Evolutionary conservation across 1,140 invertebrate genomes (phyloP).

Genomic region (Oreohelix idahoensis): DNA sequence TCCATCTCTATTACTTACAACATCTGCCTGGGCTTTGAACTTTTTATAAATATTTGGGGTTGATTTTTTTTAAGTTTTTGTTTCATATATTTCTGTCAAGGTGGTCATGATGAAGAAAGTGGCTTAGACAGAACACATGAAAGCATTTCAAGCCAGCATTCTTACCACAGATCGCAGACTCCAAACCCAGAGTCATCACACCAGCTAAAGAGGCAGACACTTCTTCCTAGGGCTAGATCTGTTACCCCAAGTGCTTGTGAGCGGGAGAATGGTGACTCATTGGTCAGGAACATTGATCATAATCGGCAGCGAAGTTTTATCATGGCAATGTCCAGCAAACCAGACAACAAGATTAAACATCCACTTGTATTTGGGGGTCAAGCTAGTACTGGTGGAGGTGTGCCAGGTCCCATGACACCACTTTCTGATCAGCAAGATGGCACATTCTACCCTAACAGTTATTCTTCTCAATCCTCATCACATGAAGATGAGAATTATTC

Average conservation of each 20-base stretch:
- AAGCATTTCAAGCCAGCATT: slow-evolving; percentile 47
- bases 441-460: not conserved
- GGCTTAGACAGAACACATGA: slow-evolving; percentile 47
- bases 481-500: slow-evolving; percentile 43
- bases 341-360: slow-evolving; percentile 40
- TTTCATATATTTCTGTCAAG: no score
- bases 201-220: not conserved
- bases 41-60: no score
- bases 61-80: no score
- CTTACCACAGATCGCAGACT: slow-evolving; percentile 80
- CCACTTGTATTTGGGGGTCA: slow-evolving; percentile 31
- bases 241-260: slow-evolving; percentile 83
- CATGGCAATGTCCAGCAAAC: slow-evolving; percentile 61
- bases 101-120: slow-evolving; percentile 43
- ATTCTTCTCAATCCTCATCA: not conserved
- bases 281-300: slow-evolving; percentile 56
- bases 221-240: slow-evolving; percentile 77
- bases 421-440: not conserved
- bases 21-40: no score
- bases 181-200: slow-evolving; percentile 81
- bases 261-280: slow-evolving; percentile 15
- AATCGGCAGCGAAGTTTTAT: slow-evolving; percentile 67
- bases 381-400: not conserved
- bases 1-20: no score
- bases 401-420: slow-evolving; percentile 29